Evolutionary conservation across 1,140 invertebrate species (phyloP), one percentile per base, ranked within the genome.

Genomic region (Cyclina sinensis): DNA sequence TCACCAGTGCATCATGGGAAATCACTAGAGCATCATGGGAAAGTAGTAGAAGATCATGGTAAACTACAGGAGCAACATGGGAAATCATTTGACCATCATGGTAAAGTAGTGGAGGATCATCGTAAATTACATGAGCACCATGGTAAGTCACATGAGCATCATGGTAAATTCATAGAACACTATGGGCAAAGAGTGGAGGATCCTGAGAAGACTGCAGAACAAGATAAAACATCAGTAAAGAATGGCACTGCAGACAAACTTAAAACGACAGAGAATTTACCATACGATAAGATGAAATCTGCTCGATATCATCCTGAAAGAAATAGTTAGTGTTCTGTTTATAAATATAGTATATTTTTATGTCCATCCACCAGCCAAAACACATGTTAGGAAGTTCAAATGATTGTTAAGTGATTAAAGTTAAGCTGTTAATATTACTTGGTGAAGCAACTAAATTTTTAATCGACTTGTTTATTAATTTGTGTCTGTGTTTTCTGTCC

Each of bases 111-210:
- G 21, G 68, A n/a, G 65, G n/a, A n/a, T n/a, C n/a, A n/a, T n/a
- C n/a, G n/a, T n/a, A n/a, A n/a, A n/a, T 92, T 90, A 39, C 91
- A 90, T 24, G 82, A 90, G 51, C 91, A 91, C 86, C 89, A 90
- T 88, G 59, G 76, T 39, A 86, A 59, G 7, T 92, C 91, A 43
- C 91, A 90, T 24, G 82, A 90, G 54, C 91, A 91, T 88, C 89
- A 90, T 88, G 65, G 78, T 46, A 86, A 65, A n/a, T 18, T 65
- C 18, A 32, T 59, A 7, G 74, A 35, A 51, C 21, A 62, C 57
- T 24, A 43, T 74, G 54, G 30, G 21, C 30, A 27, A 24, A 21
- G 9, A 48, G 16, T 70, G 16, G 70, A 78, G 74, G 9, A 54
- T 78, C 43, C 24, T 78, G 74, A 48, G 74, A 78, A 51, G 16